Conservation (phyloP, 2,113 vertebrate genomes). For the Pagrus major region DNA sequence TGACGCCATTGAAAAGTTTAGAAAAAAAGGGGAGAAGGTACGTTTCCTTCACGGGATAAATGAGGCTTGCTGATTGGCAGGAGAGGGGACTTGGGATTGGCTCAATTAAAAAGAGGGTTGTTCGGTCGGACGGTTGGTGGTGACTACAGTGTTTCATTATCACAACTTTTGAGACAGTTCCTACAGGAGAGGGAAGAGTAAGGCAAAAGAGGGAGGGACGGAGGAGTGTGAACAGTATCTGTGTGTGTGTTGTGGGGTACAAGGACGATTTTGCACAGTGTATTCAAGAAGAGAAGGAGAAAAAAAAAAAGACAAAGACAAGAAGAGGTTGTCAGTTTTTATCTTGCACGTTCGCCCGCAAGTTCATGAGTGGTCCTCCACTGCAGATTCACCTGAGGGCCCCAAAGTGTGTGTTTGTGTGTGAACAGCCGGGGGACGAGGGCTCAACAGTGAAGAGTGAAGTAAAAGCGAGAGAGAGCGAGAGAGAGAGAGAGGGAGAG, state of each 20-base stretch:
- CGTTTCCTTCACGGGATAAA: background rate
- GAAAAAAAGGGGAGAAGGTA: constrained; percentile 41
- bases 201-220: constrained; percentile 62
- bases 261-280: constrained; percentile 65
- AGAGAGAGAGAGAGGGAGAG: constrained; percentile 1
- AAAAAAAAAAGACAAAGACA: constrained; percentile 12
- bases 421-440: background rate
- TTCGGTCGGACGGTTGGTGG: constrained; percentile 12
- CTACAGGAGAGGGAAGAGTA: constrained; percentile 49
- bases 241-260: constrained; percentile 8
- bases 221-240: constrained; percentile 23
- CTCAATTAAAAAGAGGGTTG: constrained; percentile 46
- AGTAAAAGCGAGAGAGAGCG: background rate
- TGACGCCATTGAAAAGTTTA: constrained; percentile 71
- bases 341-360: background rate
- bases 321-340: constrained; percentile 34
- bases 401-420: constrained; percentile 16
- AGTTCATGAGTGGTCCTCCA: constrained; percentile 23
- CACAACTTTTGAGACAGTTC: constrained; percentile 62
- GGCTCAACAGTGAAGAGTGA: constrained; percentile 37
- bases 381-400: constrained; percentile 56
- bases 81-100: constrained; percentile 18
- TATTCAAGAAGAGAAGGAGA: constrained; percentile 27
- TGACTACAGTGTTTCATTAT: constrained; percentile 56
- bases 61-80: constrained; percentile 24